Evolutionary conservation across 2,797 vertebrate species (phyloP), one percentile per base, ranked within the genome.

Genomic region (Lagodon rhomboides): DNA sequence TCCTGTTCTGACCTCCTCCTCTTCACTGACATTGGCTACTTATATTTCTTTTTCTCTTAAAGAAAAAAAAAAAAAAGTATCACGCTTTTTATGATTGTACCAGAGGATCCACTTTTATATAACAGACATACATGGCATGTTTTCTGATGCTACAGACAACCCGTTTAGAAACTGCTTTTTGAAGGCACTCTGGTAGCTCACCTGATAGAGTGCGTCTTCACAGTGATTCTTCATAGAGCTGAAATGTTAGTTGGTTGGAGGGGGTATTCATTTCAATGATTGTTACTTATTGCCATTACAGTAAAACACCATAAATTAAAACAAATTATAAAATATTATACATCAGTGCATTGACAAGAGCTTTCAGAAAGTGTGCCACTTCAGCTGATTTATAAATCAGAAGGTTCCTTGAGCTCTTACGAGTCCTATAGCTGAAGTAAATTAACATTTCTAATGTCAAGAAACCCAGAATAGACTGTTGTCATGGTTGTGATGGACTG

Each of bases 391-490:
- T 34, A 41, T 61, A 55, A 55, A 61, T 75, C 17, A 55, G 58
- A 27, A 20, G 13, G 49, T 41, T 77, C 8, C 73, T 56, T 68
- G 56, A 62, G 43, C 54, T 64, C 51, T 20, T 51, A 68, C 4
- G 51, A 62, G 34, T 47, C 41, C 38, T 61, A 18, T 34, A 22
- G 23, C 6, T 4, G 10, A 62, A 3, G 44, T 58, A 58, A 58
- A 66, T 54, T 4, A 38, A 46, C 47, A 59, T 27, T 18, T 66
- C 77, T 64, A 64, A 68, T 80, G 43, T 67, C 25, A 65, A 47
- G 27, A 17, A 76, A 62, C 46, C 53, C 7, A 23, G 60, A 75
- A 73, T 53, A 73, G 77, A 71, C 67, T 23, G 22, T 68, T 68
- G 71, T 67, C 62, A 62, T 30, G 30, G 34, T 34, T 1, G 30